Conservation (phyloP, 2,797 vertebrate genomes). For the Channallabes apus region DNA sequence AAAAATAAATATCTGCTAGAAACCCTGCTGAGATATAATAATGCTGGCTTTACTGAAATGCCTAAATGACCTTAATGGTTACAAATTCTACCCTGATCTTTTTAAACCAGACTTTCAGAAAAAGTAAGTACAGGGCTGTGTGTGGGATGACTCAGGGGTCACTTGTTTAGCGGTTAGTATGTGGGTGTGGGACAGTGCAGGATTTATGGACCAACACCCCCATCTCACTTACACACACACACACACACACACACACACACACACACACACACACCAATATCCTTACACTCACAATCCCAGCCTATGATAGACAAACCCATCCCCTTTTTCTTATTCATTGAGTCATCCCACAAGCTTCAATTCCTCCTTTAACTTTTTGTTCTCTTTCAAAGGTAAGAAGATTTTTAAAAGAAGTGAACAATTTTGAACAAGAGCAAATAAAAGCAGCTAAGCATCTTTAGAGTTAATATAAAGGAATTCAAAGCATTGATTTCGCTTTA, state of each 20-base stretch:
- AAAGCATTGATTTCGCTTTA: not conserved
- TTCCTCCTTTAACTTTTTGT: slow-evolving; percentile 60
- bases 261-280: slow-evolving; percentile 3
- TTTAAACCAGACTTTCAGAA: slow-evolving; percentile 81
- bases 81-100: slow-evolving; percentile 79
- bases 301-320: slow-evolving; percentile 73
- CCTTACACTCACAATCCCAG: not conserved
- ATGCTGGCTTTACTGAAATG: slow-evolving; percentile 75
- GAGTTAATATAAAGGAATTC: not conserved
- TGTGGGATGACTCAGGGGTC: slow-evolving; percentile 85
- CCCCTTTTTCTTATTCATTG: slow-evolving; percentile 79
- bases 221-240: not conserved
- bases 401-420: slow-evolving; percentile 28
- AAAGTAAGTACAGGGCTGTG: slow-evolving; percentile 74
- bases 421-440: slow-evolving; percentile 21
- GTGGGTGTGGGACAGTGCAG: slow-evolving; percentile 67
- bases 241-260: slow-evolving; percentile 8
- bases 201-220: slow-evolving; percentile 47
- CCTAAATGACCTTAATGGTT: slow-evolving; percentile 79
- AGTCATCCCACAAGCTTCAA: slow-evolving; percentile 74
- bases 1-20: slow-evolving; percentile 11
- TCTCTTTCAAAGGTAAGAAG: slow-evolving; percentile 37
- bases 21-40: slow-evolving; percentile 77
- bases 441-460: not conserved
- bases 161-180: slow-evolving; percentile 71